A percentile compares a stretch with the other conserved stretches of the same genome.
Conservation (phyloP, 2,113 vertebrate genomes). For the Sinocyclocheilus anophthalmus region DNA sequence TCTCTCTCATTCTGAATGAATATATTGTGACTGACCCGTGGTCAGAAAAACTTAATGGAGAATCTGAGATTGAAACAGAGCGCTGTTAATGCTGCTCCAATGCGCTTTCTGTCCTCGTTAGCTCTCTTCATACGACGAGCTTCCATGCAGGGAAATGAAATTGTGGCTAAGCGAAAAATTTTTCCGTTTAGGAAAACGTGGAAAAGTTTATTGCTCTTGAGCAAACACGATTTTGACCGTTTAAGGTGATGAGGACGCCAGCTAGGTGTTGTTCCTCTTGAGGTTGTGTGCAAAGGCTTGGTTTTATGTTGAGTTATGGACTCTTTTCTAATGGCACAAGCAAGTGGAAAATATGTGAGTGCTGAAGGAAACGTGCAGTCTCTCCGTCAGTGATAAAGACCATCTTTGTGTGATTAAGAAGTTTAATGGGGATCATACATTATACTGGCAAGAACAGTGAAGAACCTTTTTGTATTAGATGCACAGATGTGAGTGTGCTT, state of each 20-base stretch:
- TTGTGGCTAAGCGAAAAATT: neutral
- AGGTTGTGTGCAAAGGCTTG: constrained; percentile 5
- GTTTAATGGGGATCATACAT: constrained; percentile 37
- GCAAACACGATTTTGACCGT: constrained; percentile 22
- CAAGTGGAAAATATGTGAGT: constrained; percentile 6
- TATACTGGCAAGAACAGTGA: constrained; percentile 19
- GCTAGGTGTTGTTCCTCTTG: constrained; percentile 15
- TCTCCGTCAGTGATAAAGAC: constrained; percentile 5
- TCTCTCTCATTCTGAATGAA: constrained; percentile 40
- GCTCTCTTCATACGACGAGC: constrained; percentile 12
- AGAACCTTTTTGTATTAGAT: constrained; percentile 12
- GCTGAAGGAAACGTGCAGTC: constrained; percentile 6
- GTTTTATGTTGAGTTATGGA: constrained; percentile 8
- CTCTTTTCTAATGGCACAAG: constrained; percentile 16
- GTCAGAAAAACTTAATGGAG: constrained; percentile 25
- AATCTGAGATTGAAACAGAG: constrained; percentile 18
- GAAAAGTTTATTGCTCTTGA: constrained; percentile 28
- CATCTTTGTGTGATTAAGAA: constrained; percentile 38
- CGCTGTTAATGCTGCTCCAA: neutral
- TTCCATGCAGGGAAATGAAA: constrained; percentile 1
- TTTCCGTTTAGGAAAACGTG: constrained; percentile 11
- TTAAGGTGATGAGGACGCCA: constrained; percentile 10
- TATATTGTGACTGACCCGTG: constrained; percentile 24
- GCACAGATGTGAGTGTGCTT: neutral
- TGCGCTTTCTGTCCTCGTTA: constrained; percentile 28